A percentile compares a stretch with the other conserved stretches of the same genome.
Evolutionary conservation across 2,113 vertebrate genomes (phyloP).

Genomic region (Macroglossus sobrinus): DNA sequence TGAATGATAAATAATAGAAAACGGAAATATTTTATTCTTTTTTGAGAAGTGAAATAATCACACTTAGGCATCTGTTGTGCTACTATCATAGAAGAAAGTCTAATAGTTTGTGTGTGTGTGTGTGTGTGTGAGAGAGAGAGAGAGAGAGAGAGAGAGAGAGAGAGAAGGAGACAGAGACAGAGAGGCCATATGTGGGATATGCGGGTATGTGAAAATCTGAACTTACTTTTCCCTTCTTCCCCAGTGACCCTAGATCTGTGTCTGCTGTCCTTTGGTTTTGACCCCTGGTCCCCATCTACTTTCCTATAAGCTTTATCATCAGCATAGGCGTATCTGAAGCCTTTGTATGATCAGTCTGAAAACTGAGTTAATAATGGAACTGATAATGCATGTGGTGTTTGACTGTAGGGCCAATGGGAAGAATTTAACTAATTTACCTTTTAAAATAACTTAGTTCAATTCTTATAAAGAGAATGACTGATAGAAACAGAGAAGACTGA

Average conservation of each 20-base stretch:
- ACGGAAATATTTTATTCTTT: background rate
- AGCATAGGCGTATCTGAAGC: background rate
- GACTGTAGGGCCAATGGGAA: background rate
- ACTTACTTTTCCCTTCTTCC: background rate
- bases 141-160: background rate
- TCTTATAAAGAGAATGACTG: constrained; percentile 27
- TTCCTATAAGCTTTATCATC: background rate
- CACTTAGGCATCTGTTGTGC: background rate
- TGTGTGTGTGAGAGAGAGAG: background rate
- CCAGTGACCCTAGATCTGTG: background rate
- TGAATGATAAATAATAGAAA: background rate
- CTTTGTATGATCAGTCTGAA: background rate
- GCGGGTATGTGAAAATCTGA: background rate
- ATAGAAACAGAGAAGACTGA: constrained; percentile 46
- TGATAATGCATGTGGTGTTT: background rate
- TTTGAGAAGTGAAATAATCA: background rate
- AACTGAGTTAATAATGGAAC: background rate
- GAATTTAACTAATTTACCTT: constrained; percentile 40
- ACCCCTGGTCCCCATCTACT: background rate
- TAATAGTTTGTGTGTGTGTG: background rate
- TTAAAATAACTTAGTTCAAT: constrained; percentile 57
- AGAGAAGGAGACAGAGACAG: background rate
- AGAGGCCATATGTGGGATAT: rapidly evolving
- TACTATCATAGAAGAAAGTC: background rate
- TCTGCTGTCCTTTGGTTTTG: background rate